Evolutionary conservation across 1,140 invertebrate species (phyloP).

Genomic region (Aphelinus certus): DNA sequence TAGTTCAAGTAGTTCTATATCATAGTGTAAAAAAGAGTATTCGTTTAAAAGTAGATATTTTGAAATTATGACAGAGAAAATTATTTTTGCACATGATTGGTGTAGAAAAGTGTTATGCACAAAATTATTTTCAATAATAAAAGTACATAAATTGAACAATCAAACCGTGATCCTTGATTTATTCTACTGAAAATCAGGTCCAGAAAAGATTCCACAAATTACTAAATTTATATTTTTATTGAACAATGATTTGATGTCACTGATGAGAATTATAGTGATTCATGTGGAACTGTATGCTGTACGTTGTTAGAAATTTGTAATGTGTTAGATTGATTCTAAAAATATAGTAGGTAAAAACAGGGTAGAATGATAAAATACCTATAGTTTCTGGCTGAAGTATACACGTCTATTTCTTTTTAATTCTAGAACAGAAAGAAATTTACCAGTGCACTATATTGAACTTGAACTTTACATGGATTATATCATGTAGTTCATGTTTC

Average conservation of each 20-base stretch:
- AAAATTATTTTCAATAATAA: constrained; percentile 26
- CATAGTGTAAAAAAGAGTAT: neutral
- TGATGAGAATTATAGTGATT: neutral
- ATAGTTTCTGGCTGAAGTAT: neutral
- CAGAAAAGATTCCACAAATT: neutral
- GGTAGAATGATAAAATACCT: constrained; percentile 12
- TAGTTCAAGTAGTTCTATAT: neutral
- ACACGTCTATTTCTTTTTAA: no score
- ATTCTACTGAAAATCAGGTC: neutral
- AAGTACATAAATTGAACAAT: constrained; percentile 3
- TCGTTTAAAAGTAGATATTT: neutral
- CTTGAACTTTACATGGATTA: no score
- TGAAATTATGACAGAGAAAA: neutral
- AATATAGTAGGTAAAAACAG: constrained; percentile 13
- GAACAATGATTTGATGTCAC: neutral
- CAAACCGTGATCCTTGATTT: neutral
- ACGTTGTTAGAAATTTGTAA: constrained; percentile 11
- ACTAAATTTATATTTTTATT: constrained; percentile 2
- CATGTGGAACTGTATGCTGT: neutral
- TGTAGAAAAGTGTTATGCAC: neutral
- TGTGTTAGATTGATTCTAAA: constrained; percentile 1
- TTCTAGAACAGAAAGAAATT: no score
- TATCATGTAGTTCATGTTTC: no score
- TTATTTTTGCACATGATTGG: neutral
- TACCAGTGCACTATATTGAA: no score